Evolutionary conservation across 2,797 vertebrate genomes (phyloP).

Genomic region (Sandelia bainsii): DNA sequence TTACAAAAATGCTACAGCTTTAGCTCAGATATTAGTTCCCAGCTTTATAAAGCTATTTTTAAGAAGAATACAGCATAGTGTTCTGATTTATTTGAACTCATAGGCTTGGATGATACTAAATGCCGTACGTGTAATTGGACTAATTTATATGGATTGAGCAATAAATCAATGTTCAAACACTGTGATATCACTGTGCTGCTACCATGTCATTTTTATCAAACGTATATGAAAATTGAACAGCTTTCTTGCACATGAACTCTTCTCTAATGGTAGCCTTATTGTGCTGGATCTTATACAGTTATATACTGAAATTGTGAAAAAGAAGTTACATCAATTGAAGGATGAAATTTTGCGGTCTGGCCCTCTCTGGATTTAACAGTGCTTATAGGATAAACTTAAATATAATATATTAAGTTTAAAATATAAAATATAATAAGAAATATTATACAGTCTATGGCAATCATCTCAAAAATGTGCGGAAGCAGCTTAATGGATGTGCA

Average conservation of each 20-base stretch:
- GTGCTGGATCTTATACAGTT: not conserved
- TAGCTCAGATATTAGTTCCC: not conserved
- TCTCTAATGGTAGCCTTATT: not conserved
- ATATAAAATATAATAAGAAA: too few relatives aligned
- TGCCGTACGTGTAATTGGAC: not conserved
- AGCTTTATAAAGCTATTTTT: not conserved
- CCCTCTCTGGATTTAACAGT: not conserved
- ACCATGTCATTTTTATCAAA: not conserved
- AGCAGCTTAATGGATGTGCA: not conserved
- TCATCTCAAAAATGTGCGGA: not conserved
- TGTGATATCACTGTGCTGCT: constrained; percentile 5
- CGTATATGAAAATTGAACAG: not conserved
- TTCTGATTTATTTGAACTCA: not conserved
- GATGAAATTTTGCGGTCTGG: not conserved
- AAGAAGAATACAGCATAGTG: not conserved
- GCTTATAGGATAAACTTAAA: constrained; percentile 1
- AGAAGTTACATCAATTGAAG: too few relatives aligned
- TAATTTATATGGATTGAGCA: not conserved
- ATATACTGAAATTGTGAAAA: not conserved
- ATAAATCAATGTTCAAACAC: constrained; percentile 2
- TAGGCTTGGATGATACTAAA: not conserved
- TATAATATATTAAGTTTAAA: too few relatives aligned
- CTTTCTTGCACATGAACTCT: not conserved
- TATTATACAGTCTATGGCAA: constrained; percentile 4
- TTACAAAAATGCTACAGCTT: not conserved